phyloP scores from a whole-genome alignment of 1,140 invertebrate genomes.

The Cotesia typhae region DNA sequence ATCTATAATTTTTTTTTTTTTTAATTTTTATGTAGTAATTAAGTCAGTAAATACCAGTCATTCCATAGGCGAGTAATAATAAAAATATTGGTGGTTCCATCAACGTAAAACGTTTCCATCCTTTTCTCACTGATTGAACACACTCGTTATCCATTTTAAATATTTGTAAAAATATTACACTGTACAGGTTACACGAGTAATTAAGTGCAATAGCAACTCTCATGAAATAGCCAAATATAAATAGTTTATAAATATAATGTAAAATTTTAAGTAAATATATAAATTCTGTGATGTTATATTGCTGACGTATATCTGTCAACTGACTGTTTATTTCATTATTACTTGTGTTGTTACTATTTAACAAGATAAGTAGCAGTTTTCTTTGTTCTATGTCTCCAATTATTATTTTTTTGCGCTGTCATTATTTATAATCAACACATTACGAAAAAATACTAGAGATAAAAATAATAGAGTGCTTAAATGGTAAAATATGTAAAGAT shows the following conservation, averaged over 20 bases:
- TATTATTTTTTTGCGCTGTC: slow-evolving; percentile 4
- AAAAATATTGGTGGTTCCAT: too few species aligned
- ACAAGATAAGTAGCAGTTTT: slow-evolving; percentile 1
- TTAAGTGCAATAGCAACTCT: too few species aligned
- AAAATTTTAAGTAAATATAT: background rate
- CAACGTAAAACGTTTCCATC: too few species aligned
- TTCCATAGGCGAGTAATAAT: too few species aligned
- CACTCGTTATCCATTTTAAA: background rate
- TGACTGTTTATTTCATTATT: background rate
- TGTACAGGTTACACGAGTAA: too few species aligned
- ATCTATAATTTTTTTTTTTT: too few species aligned
- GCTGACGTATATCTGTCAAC: background rate
- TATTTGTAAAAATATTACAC: background rate
- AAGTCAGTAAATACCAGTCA: background rate
- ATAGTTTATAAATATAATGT: too few species aligned
- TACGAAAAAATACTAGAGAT: too few species aligned
- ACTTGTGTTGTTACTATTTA: background rate
- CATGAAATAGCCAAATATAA: background rate
- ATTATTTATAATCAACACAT: background rate
- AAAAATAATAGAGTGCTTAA: too few species aligned
- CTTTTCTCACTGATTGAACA: too few species aligned
- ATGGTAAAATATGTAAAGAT: too few species aligned
- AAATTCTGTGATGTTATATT: background rate
- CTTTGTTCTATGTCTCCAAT: slow-evolving; percentile 1
- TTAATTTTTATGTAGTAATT: too few species aligned